Evolutionary conservation across 2,113 vertebrate genomes (phyloP), one percentile per base, ranked within the genome.

Genomic region (Pygoscelis antarcticus): DNA sequence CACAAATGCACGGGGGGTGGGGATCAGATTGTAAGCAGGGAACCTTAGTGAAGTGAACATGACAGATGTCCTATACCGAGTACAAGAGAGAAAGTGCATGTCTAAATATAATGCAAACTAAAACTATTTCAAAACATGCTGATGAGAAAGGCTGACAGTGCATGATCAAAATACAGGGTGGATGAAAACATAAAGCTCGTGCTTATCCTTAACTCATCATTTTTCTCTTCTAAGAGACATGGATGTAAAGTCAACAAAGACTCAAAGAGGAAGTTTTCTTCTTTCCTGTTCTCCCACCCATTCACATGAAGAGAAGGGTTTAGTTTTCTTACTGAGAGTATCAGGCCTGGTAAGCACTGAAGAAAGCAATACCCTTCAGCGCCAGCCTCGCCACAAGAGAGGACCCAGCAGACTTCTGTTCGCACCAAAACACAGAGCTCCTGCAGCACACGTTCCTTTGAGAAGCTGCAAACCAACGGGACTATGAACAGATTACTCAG

Each of bases 81-180:
- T 22, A 76, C 19, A 72, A 70, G 57, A 83, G 23, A 86, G 29
- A 95, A 88, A 87, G 65, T 0, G 3, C 25, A 74, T 3, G 32
- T 65, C 94, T 93, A 77, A 93, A 91, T 38, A 91, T 18, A 95
- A 96, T 40, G 49, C 46, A 93, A 89, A 87, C 72, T 74, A 87
- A 85, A 96, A 66, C 44, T 1, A 66, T 77, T 94, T 89, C 81
- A 89, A 84, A 94, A 68, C 57, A 77, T 2, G 21, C n/a, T 69
- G 61, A 82, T 51, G 66, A 91, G 66, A 96, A 92, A 70, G 75
- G 57, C 70, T 93, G 94, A 77, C 61, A 57, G 52, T 26, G 61
- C 69, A 60, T 0, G 11, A 69, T 52, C 64, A 93, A 95, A 96
- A 72, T 9, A 89, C 11, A 87, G 46, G 17, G 62, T 16, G 44